Percentiles rank a stretch among this genome's conserved stretches.
Evolutionary conservation across 1,140 invertebrate genomes (phyloP).

Genomic region (Aethina tumida): DNA sequence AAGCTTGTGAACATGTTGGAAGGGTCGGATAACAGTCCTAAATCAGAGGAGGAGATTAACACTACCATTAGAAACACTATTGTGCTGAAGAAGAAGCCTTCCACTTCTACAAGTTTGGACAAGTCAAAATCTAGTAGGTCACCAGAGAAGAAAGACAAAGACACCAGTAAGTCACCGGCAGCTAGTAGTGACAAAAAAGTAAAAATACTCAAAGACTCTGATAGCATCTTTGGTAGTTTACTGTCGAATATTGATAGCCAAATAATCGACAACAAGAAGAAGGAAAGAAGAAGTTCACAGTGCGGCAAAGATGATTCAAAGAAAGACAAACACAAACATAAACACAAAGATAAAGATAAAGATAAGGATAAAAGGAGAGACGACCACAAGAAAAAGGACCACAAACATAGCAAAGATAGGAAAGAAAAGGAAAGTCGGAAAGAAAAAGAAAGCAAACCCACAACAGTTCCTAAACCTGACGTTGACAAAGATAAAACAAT

Average conservation of each 20-base stretch:
- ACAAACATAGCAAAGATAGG: constrained; percentile 10
- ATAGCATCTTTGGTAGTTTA: constrained; percentile 23
- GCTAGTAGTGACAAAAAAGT: constrained; percentile 8
- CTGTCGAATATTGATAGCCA: constrained; percentile 26
- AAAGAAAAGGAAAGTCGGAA: constrained; percentile 29
- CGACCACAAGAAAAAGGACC: constrained; percentile 9
- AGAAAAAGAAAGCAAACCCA: constrained; percentile 22
- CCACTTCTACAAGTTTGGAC: not conserved
- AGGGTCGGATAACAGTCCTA: no score
- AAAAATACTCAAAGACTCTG: constrained; percentile 21
- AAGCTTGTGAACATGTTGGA: constrained; percentile 20
- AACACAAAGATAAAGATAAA: constrained; percentile 27
- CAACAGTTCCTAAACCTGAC: constrained; percentile 1
- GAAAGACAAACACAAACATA: constrained; percentile 39
- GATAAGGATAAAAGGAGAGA: constrained; percentile 10
- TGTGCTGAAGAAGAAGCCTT: constrained; percentile 10
- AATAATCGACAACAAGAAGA: constrained; percentile 15
- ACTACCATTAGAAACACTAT: constrained; percentile 14
- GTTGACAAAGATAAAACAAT: not conserved
- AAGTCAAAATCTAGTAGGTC: not conserved
- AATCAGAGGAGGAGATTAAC: constrained; percentile 12
- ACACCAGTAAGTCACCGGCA: not conserved
- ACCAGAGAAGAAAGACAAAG: constrained; percentile 8
- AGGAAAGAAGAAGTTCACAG: constrained; percentile 6
- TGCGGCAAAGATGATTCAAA: constrained; percentile 27